Percentiles rank a stretch among this genome's conserved stretches.
phyloP scores from a whole-genome alignment of 2,113 vertebrate species.

The Alethe castanea region DNA sequence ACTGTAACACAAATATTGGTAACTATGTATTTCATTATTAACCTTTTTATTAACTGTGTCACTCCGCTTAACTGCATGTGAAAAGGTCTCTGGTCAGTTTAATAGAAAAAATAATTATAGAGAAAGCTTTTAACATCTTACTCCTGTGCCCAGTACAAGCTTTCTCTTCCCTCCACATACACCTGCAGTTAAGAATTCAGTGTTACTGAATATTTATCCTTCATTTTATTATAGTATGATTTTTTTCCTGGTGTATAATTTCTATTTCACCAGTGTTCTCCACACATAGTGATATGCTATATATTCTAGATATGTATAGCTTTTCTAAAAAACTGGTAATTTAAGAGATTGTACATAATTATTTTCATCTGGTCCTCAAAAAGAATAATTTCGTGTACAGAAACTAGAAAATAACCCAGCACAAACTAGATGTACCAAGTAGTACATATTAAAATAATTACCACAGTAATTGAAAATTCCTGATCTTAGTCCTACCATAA shows the following conservation, averaged over 20 bases:
- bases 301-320: not conserved
- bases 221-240: constrained; percentile 19
- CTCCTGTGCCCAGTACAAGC: not conserved
- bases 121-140: not conserved
- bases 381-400: constrained; percentile 41
- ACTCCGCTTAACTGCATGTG: not conserved
- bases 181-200: not conserved
- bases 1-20: not conserved
- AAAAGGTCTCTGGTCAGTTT: not conserved
- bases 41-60: not conserved
- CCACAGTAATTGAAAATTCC: constrained; percentile 65
- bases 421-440: constrained; percentile 59
- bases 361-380: constrained; percentile 33
- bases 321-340: constrained; percentile 24
- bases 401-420: constrained; percentile 62
- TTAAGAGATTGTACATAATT: constrained; percentile 12
- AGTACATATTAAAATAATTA: constrained; percentile 59
- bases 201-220: not conserved
- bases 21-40: not conserved
- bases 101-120: not conserved
- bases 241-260: not conserved
- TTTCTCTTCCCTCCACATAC: not conserved
- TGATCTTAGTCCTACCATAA: constrained; percentile 22
- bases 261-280: constrained; percentile 12
- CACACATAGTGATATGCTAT: constrained; percentile 7